These are phyloP conservation scores for Polyommatus icarus DNA, from an alignment of 2,888 invertebrate genomes.

Conservation along the genomic window DNA sequence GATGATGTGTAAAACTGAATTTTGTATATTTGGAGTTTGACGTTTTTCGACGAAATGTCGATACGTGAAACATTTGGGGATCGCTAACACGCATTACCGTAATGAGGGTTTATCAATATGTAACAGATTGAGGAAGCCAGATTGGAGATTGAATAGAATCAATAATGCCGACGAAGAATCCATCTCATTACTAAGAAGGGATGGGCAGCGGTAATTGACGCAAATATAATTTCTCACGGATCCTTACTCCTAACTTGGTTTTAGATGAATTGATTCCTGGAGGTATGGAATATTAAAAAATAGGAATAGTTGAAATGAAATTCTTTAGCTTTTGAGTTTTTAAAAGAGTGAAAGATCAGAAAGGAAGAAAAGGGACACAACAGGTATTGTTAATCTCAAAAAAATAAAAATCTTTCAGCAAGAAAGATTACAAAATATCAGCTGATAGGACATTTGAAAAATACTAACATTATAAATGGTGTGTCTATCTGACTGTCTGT, in stretches of 20 bases:
- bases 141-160: conserved; percentile 51
- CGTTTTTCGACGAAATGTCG: neutral
- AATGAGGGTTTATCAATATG: conserved; percentile 58
- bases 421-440: no score
- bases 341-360: no score
- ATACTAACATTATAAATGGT: no score
- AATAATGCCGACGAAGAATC: conserved; percentile 47
- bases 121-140: conserved; percentile 46
- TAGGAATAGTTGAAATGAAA: no score
- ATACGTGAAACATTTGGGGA: conserved; percentile 7
- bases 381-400: no score
- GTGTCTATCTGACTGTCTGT: no score
- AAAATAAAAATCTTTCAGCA: no score
- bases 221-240: conserved; percentile 34
- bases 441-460: no score
- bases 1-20: no score
- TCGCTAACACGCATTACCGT: conserved; percentile 52
- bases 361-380: no score
- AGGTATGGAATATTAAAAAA: neutral
- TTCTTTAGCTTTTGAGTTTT: no score
- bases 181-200: conserved; percentile 43
- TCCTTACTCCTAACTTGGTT: neutral
- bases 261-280: neutral
- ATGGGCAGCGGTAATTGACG: conserved; percentile 41
- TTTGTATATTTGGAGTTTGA: neutral